These are phyloP conservation scores for Archaeoteleia sp. DNA, from an alignment of 2,888 invertebrate species.

Conservation along the genomic window DNA sequence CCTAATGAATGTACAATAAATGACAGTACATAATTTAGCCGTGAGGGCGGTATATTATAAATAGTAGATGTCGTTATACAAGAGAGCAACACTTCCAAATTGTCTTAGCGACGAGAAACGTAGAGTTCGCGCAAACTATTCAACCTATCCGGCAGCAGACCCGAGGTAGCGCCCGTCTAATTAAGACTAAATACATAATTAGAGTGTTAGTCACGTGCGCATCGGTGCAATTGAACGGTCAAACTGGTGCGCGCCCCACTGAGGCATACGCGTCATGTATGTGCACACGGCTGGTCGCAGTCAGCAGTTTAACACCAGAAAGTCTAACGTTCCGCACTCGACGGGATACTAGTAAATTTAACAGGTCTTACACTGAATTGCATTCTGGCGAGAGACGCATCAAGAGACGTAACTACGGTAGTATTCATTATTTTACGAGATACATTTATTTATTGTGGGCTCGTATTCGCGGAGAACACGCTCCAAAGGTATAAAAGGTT, in stretches of 20 bases:
- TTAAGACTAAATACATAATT: slow-evolving; percentile 72
- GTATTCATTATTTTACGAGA: no score
- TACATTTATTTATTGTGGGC: no score
- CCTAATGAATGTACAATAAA: no score
- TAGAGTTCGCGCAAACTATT: slow-evolving; percentile 47
- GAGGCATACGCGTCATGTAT: slow-evolving; percentile 65
- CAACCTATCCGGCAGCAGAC: slow-evolving; percentile 41
- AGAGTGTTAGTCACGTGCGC: slow-evolving; percentile 70
- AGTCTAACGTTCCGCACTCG: slow-evolving; percentile 32
- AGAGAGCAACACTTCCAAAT: not conserved
- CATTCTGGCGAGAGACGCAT: no score
- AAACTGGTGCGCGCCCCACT: slow-evolving; percentile 56
- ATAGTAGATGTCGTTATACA: not conserved
- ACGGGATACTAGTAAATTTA: slow-evolving; percentile 30
- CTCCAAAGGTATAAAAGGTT: no score
- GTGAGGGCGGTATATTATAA: slow-evolving; percentile 2
- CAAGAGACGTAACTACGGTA: no score
- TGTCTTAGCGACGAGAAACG: slow-evolving; percentile 34
- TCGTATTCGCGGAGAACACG: no score
- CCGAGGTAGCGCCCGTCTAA: slow-evolving; percentile 66
- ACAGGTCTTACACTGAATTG: slow-evolving; percentile 11
- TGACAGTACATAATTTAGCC: not conserved
- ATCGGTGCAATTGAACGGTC: slow-evolving; percentile 68
- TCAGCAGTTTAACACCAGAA: slow-evolving; percentile 61
- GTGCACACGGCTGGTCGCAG: slow-evolving; percentile 57